Conservation (phyloP, 2,113 vertebrate genomes). For the Steatornis caripensis region DNA sequence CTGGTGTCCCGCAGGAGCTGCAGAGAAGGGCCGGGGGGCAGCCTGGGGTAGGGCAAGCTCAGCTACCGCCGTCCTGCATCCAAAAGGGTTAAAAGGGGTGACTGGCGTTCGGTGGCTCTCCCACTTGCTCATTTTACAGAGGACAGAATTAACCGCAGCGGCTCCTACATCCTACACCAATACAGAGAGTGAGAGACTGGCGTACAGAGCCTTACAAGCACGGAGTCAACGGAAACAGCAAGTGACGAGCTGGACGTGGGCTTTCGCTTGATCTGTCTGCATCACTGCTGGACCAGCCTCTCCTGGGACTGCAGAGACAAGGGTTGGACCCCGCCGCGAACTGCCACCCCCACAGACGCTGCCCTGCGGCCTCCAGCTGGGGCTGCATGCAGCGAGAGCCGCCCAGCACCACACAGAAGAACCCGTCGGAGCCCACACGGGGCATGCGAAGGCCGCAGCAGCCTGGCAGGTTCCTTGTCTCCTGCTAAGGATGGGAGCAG, state of each 20-base stretch:
- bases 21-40: not conserved
- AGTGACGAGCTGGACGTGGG: not conserved
- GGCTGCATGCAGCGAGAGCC: too few species aligned
- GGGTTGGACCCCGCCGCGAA: not conserved
- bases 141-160: not conserved
- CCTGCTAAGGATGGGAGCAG: not conserved
- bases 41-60: not conserved
- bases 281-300: not conserved
- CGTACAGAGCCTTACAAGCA: constrained; percentile 21
- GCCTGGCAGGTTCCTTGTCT: accelerated
- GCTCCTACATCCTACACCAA: not conserved
- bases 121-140: not conserved
- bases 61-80: not conserved
- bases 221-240: constrained; percentile 7
- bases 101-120: not conserved
- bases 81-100: not conserved
- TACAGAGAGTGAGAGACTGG: not conserved
- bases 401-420: not conserved
- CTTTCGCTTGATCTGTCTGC: accelerated
- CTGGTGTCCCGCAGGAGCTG: not conserved
- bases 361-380: too few species aligned
- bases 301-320: not conserved
- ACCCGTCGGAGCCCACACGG: accelerated
- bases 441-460: accelerated
- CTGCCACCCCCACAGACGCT: too few species aligned